Conservation (phyloP, 2,797 vertebrate species). For the Selene dorsalis region DNA sequence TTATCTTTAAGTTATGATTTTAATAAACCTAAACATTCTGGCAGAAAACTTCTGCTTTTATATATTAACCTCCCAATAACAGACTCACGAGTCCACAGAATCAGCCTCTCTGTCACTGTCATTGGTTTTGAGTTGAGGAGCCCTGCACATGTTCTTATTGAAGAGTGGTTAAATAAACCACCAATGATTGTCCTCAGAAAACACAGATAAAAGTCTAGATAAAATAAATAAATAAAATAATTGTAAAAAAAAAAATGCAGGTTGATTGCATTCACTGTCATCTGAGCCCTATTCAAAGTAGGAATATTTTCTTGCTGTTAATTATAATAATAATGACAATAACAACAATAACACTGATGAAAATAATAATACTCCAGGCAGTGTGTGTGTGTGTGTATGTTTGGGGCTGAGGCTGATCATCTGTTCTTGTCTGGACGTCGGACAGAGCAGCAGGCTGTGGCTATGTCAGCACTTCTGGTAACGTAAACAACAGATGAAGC, state of each 20-base stretch:
- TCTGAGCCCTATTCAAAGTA: constrained; percentile 9
- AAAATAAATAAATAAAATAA: not conserved
- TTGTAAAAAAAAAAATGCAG: not conserved
- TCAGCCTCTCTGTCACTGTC: not conserved
- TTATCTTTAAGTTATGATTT: not conserved
- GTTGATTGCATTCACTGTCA: not conserved
- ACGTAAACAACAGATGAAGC: not conserved
- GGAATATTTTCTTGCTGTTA: not conserved
- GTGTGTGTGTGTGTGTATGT: not conserved
- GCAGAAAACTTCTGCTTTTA: not conserved
- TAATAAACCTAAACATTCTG: not conserved
- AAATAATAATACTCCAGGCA: not conserved
- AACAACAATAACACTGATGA: too few species aligned
- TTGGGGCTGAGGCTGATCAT: not conserved
- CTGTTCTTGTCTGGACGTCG: not conserved
- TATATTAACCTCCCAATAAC: not conserved
- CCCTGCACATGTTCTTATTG: not conserved
- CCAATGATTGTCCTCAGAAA: constrained; percentile 26
- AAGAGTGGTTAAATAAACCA: not conserved
- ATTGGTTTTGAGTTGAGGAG: not conserved
- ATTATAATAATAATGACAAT: too few species aligned
- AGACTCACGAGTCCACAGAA: not conserved
- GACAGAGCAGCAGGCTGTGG: not conserved
- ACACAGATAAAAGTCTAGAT: not conserved
- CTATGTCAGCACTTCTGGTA: not conserved